A percentile compares a stretch with the other conserved stretches of the same genome.
These are phyloP conservation scores for Neotoma lepida DNA, from an alignment of 2,113 vertebrate species.

Conservation along the genomic window DNA sequence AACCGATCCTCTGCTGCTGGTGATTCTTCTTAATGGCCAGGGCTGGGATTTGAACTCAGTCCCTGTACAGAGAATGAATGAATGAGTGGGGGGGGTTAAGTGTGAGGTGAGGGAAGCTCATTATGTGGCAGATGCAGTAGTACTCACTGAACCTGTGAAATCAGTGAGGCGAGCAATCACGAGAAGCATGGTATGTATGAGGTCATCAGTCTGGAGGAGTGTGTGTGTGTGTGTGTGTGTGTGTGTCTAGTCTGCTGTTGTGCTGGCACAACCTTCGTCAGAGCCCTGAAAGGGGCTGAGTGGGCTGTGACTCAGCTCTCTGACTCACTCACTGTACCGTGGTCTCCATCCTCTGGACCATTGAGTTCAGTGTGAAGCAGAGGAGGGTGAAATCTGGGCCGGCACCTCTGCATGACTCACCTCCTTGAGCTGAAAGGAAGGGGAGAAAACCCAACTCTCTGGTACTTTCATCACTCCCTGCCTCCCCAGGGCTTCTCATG, in stretches of 20 bases:
- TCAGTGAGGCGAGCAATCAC: constrained; percentile 20
- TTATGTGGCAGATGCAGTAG: background rate
- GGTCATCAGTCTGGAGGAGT: background rate
- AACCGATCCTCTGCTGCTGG: background rate
- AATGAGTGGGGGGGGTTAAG: background rate
- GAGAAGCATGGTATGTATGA: constrained; percentile 15
- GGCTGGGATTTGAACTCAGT: background rate
- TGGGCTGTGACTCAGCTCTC: constrained; percentile 75
- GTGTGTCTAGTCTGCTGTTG: background rate
- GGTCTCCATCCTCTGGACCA: constrained; percentile 38
- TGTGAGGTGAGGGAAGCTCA: background rate
- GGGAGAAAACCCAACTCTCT: background rate
- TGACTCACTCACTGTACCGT: constrained; percentile 66
- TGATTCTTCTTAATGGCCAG: background rate
- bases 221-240: background rate
- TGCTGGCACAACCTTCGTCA: constrained; percentile 56
- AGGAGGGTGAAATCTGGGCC: constrained; percentile 57
- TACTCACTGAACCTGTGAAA: background rate
- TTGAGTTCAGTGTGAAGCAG: constrained; percentile 42
- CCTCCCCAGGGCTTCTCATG: background rate
- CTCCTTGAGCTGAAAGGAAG: constrained; percentile 61
- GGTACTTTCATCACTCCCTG: background rate
- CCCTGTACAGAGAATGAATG: background rate
- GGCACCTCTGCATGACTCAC: constrained; percentile 66
- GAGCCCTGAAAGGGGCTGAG: constrained; percentile 70